Conservation (phyloP, 2,888 invertebrate genomes). For the Xestoiulus laeticollis region DNA sequence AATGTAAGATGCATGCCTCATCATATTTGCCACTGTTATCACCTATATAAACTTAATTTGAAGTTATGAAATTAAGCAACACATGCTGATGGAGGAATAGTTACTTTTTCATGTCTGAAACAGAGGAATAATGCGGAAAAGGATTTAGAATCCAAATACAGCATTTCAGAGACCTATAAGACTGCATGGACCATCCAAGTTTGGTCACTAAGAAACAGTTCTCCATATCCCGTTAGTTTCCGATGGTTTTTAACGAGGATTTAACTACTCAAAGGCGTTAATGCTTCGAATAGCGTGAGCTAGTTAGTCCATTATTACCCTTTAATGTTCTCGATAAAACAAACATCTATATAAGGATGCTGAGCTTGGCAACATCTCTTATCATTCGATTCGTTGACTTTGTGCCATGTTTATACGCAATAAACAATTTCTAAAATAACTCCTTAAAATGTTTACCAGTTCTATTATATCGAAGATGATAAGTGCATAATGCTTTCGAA, state of each 20-base stretch:
- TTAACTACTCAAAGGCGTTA: background rate
- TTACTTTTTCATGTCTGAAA: no score
- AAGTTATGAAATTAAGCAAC: no score
- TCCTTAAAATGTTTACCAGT: background rate
- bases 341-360: background rate
- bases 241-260: background rate
- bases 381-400: background rate
- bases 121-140: no score
- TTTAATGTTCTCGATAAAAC: background rate
- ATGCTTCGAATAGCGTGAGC: background rate
- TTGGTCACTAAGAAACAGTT: no score
- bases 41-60: no score
- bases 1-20: background rate
- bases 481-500: background rate
- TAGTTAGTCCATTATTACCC: background rate
- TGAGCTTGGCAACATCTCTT: background rate
- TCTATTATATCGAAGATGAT: background rate
- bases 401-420: background rate
- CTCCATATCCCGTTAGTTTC: no score
- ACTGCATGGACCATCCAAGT: no score
- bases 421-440: background rate
- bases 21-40: no score
- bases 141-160: no score
- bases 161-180: no score
- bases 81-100: no score